These are phyloP conservation scores for Phengaris arion DNA, from an alignment of 2,888 invertebrate species.

Conservation along the genomic window DNA sequence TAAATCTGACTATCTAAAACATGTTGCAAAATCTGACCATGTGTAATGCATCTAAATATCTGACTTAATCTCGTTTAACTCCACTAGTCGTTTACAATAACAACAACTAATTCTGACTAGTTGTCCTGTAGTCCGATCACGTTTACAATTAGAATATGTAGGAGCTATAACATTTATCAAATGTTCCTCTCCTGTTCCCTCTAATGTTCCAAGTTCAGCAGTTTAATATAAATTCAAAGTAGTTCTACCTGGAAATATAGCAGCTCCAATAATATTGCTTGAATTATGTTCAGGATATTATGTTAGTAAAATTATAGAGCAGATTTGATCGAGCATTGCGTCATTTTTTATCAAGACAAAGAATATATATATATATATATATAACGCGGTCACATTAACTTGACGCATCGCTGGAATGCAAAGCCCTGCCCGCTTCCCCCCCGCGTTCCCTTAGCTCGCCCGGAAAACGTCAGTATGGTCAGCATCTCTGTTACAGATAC, in stretches of 20 bases:
- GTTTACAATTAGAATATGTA: slow-evolving; percentile 2
- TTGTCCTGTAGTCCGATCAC: not conserved
- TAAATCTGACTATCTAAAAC: too few species aligned
- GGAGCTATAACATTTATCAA: slow-evolving; percentile 1
- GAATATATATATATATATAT: too few species aligned
- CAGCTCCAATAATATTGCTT: slow-evolving; percentile 2
- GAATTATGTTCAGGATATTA: not conserved
- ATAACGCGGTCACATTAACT: too few species aligned
- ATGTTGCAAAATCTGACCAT: not conserved
- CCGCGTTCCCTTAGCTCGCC: too few species aligned
- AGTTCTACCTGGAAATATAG: slow-evolving; percentile 2
- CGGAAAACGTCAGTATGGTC: too few species aligned
- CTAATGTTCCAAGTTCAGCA: slow-evolving; percentile 13
- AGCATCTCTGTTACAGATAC: too few species aligned
- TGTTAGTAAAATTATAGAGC: not conserved
- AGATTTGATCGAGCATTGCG: not conserved
- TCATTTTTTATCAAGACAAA: too few species aligned
- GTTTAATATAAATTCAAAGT: slow-evolving; percentile 1
- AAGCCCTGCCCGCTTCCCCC: too few species aligned
- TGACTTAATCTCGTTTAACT: not conserved
- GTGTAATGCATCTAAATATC: not conserved
- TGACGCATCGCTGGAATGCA: too few species aligned
- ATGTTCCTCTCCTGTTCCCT: not conserved
- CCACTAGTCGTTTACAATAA: not conserved
- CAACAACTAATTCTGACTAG: not conserved